phyloP scores from a whole-genome alignment of 2,888 invertebrate species.

The Drosophila subquinaria region DNA sequence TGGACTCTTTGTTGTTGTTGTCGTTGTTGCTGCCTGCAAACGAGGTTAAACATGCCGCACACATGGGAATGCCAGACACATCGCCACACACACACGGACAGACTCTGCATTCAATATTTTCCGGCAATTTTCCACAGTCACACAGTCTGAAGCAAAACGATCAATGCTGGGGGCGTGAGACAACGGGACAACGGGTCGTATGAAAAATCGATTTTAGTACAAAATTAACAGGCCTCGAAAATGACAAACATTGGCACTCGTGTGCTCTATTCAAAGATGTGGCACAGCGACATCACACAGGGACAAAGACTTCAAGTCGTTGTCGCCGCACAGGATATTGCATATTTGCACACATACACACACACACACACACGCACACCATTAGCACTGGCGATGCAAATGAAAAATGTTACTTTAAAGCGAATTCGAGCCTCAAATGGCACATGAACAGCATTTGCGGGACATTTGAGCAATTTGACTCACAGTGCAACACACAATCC shows the following conservation, averaged over 20 bases:
- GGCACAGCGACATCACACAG: conserved; percentile 17
- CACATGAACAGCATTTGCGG: conserved; percentile 28
- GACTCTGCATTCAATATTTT: conserved; percentile 74
- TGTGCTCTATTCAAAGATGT: conserved; percentile 55
- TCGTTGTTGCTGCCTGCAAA: conserved; percentile 54
- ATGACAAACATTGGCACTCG: conserved; percentile 78
- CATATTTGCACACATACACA: conserved; percentile 60
- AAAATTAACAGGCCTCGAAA: conserved; percentile 81
- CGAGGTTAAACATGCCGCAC: conserved; percentile 78
- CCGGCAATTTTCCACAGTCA: conserved; percentile 66
- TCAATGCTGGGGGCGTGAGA: conserved; percentile 35
- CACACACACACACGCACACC: conserved; percentile 2
- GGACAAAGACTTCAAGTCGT: conserved; percentile 49
- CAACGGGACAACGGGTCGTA: conserved; percentile 12
- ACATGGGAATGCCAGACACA: conserved; percentile 63
- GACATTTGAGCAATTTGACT: conserved; percentile 58
- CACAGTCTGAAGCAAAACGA: conserved; percentile 43
- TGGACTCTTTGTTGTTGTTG: neutral
- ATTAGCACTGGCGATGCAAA: conserved; percentile 26
- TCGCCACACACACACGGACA: conserved; percentile 1
- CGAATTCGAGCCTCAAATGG: conserved; percentile 63
- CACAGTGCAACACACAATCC: conserved; percentile 19
- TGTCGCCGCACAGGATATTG: conserved; percentile 77
- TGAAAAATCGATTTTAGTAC: conserved; percentile 79
- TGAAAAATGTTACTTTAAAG: conserved; percentile 79